Conservation (phyloP, 2,888 invertebrate genomes). For the Furcula furcula region DNA sequence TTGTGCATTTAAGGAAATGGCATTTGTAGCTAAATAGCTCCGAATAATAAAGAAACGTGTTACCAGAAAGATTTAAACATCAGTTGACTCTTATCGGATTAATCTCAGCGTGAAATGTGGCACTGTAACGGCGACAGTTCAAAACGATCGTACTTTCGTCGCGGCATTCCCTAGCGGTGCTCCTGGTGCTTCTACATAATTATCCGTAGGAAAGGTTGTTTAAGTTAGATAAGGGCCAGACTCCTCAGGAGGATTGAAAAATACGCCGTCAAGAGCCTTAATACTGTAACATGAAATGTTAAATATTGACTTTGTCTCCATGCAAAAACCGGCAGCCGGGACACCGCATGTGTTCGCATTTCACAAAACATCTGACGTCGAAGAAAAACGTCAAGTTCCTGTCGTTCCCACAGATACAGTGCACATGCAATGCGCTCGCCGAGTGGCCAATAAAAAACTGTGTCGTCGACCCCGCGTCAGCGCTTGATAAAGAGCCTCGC, state of each 20-base stretch:
- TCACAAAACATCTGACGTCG: conserved; percentile 43
- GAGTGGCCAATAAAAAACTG: conserved; percentile 64
- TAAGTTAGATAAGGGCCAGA: conserved; percentile 29
- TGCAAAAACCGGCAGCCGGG: conserved; percentile 35
- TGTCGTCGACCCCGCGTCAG: conserved; percentile 78
- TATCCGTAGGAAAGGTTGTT: conserved; percentile 44
- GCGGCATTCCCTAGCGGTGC: conserved; percentile 42
- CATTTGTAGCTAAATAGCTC: conserved; percentile 54
- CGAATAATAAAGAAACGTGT: conserved; percentile 58
- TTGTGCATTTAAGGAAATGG: conserved; percentile 58
- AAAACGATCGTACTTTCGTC: conserved; percentile 53
- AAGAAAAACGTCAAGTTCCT: conserved; percentile 47
- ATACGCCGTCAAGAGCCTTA: conserved; percentile 31
- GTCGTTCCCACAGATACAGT: conserved; percentile 68
- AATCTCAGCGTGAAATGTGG: conserved; percentile 54
- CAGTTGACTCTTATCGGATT: conserved; percentile 54
- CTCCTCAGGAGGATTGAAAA: conserved; percentile 27
- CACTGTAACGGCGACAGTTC: conserved; percentile 57
- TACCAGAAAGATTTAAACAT: conserved; percentile 58
- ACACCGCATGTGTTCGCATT: conserved; percentile 37
- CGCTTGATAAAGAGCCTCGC: conserved; percentile 57
- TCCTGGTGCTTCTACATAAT: conserved; percentile 48
- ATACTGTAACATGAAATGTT: conserved; percentile 36
- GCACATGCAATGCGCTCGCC: conserved; percentile 41
- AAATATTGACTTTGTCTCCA: conserved; percentile 25